phyloP scores from a whole-genome alignment of 2,797 vertebrate genomes.

The Ambastaia sidthimunki region DNA sequence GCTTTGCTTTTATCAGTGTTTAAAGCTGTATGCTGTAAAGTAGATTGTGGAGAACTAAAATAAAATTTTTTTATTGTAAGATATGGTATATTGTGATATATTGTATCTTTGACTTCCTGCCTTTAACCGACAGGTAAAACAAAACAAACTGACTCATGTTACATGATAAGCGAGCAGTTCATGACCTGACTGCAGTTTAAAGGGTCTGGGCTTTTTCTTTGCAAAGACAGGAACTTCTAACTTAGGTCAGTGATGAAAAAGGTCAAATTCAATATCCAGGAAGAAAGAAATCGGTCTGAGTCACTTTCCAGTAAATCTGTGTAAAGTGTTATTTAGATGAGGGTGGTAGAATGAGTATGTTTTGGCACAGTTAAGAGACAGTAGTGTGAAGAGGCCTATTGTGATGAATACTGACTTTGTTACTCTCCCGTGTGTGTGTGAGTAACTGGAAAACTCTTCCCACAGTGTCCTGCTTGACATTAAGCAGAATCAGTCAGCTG shows the following conservation, averaged over 20 bases:
- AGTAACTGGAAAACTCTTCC: slow-evolving; percentile 51
- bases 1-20: too few relatives aligned
- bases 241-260: background rate
- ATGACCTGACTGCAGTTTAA: background rate
- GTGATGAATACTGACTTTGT: slow-evolving; percentile 58
- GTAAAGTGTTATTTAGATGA: slow-evolving; percentile 10
- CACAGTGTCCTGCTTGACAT: slow-evolving; percentile 57
- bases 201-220: background rate
- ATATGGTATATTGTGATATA: too few relatives aligned
- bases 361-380: slow-evolving; percentile 34
- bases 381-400: slow-evolving; percentile 44
- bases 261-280: slow-evolving; percentile 7
- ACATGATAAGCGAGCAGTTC: background rate
- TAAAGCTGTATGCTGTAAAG: too few relatives aligned
- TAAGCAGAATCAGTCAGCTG: slow-evolving; percentile 56
- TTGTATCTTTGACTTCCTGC: too few relatives aligned
- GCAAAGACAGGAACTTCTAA: background rate
- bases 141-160: background rate
- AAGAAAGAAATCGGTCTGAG: background rate
- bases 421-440: slow-evolving; percentile 33
- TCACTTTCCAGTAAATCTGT: slow-evolving; percentile 11
- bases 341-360: slow-evolving; percentile 37
- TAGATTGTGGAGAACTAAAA: too few relatives aligned
- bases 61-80: too few relatives aligned
- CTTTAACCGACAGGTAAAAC: background rate